Base-by-base conservation (phyloP, 92 coral and sea anemone species). In the Zoanthus solanderi region DNA sequence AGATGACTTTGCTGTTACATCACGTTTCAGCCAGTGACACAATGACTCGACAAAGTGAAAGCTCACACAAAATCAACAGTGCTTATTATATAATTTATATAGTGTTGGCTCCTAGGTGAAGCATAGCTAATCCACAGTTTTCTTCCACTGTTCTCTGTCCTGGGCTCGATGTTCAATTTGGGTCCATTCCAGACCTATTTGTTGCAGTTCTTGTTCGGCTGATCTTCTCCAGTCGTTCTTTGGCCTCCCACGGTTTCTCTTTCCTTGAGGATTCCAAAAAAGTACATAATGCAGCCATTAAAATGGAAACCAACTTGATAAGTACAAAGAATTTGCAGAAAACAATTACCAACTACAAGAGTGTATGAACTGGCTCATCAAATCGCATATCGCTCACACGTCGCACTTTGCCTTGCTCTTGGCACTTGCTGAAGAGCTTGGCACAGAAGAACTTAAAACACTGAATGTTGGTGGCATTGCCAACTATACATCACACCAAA, bases 321-420 rank as follows among this genome's bases (percentile, higher is more conserved):
- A 37, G 32, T 0, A 28, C 53, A 5, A 73, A 16, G 9, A 73
- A 73, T 73, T 73, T 73, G 78, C 9, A 16, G 34, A 30, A 73
- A 73, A 73, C 29, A 44, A 73, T 73, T 73, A 13, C 13, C 11
- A 34, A 44, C 56, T 54, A 73, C 3, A 9, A 73, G 56, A 73
- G 78, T 34, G 14, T 18, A 76, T 86, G 84, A 76, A 86, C 68
- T 86, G 77, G 84, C 50, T 77, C 31, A 87, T 50, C 7, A 83
- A 83, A 50, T 66, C 83, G 0, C 31, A 57, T 6, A 85, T 76
- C n/a, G 48, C 89, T 34, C 85, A 84, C 71, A 89, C 89, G 18
- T 76, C 89, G 18, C 84, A 84, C 79, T 89, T 83, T 76, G 92
- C 72, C 52, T 85, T 78, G 17, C 23, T 89, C 23, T 15, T 89